Conservation (phyloP, 2,113 vertebrate genomes). For the Todiramphus chloris region DNA sequence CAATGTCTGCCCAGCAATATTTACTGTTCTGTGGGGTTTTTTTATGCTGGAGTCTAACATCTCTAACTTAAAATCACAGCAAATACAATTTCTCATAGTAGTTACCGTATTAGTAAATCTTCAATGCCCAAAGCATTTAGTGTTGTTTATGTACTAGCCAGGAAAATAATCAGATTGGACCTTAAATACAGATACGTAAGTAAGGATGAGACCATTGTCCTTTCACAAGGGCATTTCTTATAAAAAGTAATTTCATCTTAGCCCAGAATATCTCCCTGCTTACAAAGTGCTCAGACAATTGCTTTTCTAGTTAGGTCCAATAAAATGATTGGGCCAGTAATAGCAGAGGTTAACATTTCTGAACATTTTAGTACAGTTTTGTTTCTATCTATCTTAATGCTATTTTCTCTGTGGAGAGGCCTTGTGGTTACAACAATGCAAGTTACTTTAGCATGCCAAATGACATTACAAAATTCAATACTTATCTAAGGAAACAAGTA, state of each 20-base stretch:
- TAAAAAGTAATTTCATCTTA: neutral
- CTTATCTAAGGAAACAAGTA: neutral
- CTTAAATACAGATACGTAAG: neutral
- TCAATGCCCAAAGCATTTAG: neutral
- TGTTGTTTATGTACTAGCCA: neutral
- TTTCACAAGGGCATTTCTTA: neutral
- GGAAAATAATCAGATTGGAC: neutral
- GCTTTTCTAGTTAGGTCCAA: neutral
- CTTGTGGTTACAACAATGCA: neutral
- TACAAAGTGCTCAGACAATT: neutral
- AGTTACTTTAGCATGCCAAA: neutral
- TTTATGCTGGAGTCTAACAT: neutral
- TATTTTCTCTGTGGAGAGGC: neutral
- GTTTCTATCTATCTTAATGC: neutral
- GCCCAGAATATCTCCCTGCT: neutral
- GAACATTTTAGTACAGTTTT: neutral
- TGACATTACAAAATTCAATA: neutral
- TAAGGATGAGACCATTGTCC: neutral
- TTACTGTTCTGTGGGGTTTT: neutral
- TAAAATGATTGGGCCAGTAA: neutral
- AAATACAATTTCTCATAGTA: neutral
- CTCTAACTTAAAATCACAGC: neutral
- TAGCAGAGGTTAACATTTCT: neutral
- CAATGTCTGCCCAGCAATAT: neutral
- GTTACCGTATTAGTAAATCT: neutral